These are phyloP conservation scores for Nasonia oneida DNA, from an alignment of 2,888 invertebrate species.

Conservation along the genomic window DNA sequence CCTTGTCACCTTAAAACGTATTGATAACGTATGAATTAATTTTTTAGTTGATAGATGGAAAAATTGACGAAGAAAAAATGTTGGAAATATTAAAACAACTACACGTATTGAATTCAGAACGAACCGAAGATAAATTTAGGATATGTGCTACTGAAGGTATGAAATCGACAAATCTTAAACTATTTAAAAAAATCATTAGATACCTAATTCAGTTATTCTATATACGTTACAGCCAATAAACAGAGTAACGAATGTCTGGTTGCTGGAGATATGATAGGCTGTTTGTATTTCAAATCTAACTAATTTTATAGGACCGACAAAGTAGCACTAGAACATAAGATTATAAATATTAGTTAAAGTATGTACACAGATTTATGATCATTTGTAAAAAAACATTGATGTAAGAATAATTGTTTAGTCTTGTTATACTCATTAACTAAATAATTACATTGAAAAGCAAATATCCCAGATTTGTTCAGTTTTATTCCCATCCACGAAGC, in stretches of 20 bases:
- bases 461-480: neutral
- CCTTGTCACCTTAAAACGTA: neutral
- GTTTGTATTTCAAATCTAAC: slow-evolving; percentile 1
- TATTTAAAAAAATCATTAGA: neutral
- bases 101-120: neutral
- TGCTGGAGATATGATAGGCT: slow-evolving; percentile 10
- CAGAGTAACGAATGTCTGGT: neutral
- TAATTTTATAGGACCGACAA: neutral
- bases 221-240: slow-evolving; percentile 19
- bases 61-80: neutral
- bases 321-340: neutral
- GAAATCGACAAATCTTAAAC: neutral
- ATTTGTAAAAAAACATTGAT: no score
- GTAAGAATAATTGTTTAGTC: neutral
- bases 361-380: no score
- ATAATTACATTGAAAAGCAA: neutral
- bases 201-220: neutral
- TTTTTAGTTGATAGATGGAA: slow-evolving; percentile 12
- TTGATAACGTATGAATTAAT: neutral
- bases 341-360: no score
- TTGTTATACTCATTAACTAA: neutral
- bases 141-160: slow-evolving; percentile 31
- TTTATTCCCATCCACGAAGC: neutral
- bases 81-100: neutral
- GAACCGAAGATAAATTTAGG: slow-evolving; percentile 11